phyloP scores from a whole-genome alignment of 53 echinoderm and acorn worm species.

The Crossaster papposus region DNA sequence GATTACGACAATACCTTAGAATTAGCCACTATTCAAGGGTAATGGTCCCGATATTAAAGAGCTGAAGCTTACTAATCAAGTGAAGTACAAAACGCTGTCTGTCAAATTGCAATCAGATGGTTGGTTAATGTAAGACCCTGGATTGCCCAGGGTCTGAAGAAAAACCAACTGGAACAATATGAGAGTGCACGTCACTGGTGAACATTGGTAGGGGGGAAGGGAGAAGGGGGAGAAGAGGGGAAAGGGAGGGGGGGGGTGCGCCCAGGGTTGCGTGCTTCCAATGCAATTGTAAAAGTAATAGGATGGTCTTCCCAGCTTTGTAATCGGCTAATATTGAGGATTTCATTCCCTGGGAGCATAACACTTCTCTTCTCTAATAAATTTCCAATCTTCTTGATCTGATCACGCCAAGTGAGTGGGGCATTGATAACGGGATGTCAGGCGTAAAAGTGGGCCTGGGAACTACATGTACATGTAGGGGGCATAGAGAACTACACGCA shows the following conservation, averaged over 20 bases:
- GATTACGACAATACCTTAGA: constrained; percentile 17
- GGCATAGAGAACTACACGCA: neutral
- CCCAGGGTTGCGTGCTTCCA: constrained; percentile 1
- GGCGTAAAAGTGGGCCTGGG: neutral
- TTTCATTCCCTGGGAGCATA: constrained; percentile 34
- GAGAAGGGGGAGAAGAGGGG: neutral
- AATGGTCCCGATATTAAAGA: neutral
- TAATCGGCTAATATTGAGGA: constrained; percentile 45
- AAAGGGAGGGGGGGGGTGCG: neutral
- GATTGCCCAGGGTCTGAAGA: constrained; percentile 39
- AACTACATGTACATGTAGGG: too few species aligned
- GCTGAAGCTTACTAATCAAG: constrained; percentile 11
- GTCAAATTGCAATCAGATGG: constrained; percentile 17
- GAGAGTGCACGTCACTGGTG: constrained; percentile 6
- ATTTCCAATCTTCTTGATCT: constrained; percentile 16
- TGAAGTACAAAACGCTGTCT: constrained; percentile 27
- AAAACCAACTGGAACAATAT: constrained; percentile 11
- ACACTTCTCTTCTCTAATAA: constrained; percentile 20
- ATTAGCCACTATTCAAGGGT: constrained; percentile 31
- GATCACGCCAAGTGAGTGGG: constrained; percentile 3
- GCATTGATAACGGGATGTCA: constrained; percentile 31
- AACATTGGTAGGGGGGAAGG: neutral
- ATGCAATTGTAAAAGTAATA: constrained; percentile 38
- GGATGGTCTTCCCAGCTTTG: constrained; percentile 15
- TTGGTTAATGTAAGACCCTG: constrained; percentile 23